Base-by-base conservation (phyloP, 2,113 vertebrate species). In the Pao palembangensis region DNA sequence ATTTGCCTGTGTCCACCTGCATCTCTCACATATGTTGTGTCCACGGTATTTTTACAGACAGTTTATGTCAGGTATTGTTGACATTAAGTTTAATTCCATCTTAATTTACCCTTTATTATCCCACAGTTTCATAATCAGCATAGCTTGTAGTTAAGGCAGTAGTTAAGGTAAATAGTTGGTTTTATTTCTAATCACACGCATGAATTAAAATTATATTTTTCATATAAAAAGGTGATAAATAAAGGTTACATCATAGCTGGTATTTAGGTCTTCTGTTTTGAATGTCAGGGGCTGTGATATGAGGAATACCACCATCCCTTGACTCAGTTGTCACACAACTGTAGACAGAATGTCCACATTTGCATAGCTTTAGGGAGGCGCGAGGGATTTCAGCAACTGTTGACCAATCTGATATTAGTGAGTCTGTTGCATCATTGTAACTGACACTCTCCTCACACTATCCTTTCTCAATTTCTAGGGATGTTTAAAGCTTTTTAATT, bases 321-420 rank as follows among this genome's bases (percentile, higher is more conserved):
- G 34, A 19, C 52, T 34, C 65, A 52, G 28, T 44, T 58, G 49
- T 43, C 48, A 44, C 64, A 64, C 58, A 59, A 18, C 21, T 21
- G 58, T 25, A 56, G 58, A 20, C 58, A 55, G 7, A 51, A 20
- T 55, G 63, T 74, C 58, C 67, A 49, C 44, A 49, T 49, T 53
- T 20, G 1, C 44, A 53, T 67, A 51, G 57, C 64, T 67, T 55
- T 7, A 16, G 31, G 62, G 56, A 58, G 34, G 34, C 11, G 8
- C 11, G 34, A 38, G 55, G 55, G 57, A 83, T 88, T 85, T 85
- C 72, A 69, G 57, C 82, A 87, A 56, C 65, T 66, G 18, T 86
- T 84, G 66, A 74, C 69, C 75, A 88, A 87, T 81, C 63, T 23
- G 6, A 65, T 12, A 15, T 38, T 47, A 7, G 44, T 16, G 5